These are phyloP conservation scores for Aurelia sp. DNA, from an alignment of 30 jellyfish, hydroid and myxozoan genomes.

Conservation along the genomic window DNA sequence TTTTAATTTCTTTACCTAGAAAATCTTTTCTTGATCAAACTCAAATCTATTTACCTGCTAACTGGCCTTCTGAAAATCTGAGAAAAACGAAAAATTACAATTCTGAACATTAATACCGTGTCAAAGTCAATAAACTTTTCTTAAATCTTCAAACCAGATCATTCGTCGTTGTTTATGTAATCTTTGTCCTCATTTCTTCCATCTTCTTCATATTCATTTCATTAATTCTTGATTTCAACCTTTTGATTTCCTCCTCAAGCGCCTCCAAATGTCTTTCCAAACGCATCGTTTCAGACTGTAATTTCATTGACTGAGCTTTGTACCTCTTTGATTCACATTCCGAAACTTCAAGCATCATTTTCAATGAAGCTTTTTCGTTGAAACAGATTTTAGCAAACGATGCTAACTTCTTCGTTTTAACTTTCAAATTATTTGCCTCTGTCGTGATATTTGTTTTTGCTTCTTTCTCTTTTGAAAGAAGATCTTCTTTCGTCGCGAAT, in stretches of 20 bases:
- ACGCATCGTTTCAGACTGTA: background rate
- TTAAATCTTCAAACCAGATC: background rate
- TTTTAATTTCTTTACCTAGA: too few species aligned
- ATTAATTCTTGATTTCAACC: background rate
- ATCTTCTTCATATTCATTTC: background rate
- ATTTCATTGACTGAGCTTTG: background rate
- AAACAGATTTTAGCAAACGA: background rate
- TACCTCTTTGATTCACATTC: conserved; percentile 15
- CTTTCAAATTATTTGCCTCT: background rate
- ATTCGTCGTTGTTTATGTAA: background rate
- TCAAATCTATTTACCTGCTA: too few species aligned
- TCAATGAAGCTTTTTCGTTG: background rate
- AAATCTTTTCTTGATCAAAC: too few species aligned
- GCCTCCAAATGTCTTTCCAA: background rate
- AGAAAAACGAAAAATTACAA: too few species aligned
- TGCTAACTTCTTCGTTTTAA: background rate
- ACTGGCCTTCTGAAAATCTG: too few species aligned
- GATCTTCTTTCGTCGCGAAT: background rate
- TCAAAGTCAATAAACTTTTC: too few species aligned
- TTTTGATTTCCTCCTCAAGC: background rate
- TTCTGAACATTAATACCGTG: too few species aligned
- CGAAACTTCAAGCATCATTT: background rate
- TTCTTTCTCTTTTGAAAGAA: background rate
- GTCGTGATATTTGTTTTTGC: background rate
- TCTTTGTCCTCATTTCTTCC: too few species aligned